Conservation (phyloP, 2,113 vertebrate genomes). For the Willisornis vidua region DNA sequence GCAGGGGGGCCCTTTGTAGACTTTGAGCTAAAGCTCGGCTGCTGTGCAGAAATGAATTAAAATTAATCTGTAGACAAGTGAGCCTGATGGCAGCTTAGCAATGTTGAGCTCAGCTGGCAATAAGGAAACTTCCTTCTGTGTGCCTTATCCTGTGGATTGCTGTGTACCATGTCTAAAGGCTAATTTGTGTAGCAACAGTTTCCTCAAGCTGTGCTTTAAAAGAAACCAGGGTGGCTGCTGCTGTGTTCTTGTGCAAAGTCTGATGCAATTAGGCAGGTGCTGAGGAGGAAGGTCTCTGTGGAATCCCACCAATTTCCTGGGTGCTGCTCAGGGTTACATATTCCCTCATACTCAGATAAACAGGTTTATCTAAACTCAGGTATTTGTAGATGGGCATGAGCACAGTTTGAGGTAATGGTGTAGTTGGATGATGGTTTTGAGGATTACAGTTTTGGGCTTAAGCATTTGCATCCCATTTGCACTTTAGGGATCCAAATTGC, state of each 20-base stretch:
- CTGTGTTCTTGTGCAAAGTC: not conserved
- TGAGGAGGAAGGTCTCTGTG: not conserved
- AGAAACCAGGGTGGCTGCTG: not conserved
- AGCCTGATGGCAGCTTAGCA: not conserved
- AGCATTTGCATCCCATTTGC: not conserved
- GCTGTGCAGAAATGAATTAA: slow-evolving; percentile 13
- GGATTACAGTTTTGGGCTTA: not conserved
- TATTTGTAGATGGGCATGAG: not conserved
- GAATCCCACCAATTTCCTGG: not conserved
- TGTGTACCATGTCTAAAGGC: not conserved
- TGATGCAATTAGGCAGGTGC: not conserved
- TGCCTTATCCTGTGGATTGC: not conserved
- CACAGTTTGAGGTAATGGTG: accelerated
- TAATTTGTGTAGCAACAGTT: not conserved
- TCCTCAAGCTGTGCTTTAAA: not conserved
- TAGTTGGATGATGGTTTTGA: not conserved
- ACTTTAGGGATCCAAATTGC: not conserved
- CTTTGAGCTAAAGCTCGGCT: not conserved
- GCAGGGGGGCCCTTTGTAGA: not conserved
- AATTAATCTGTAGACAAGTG: slow-evolving; percentile 5
- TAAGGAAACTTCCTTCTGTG: not conserved
- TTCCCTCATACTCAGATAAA: not conserved
- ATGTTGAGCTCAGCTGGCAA: not conserved
- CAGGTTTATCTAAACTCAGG: not conserved
- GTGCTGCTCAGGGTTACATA: not conserved